Base-by-base conservation (phyloP, 1,140 invertebrate species). In the Dryas iulia region DNA sequence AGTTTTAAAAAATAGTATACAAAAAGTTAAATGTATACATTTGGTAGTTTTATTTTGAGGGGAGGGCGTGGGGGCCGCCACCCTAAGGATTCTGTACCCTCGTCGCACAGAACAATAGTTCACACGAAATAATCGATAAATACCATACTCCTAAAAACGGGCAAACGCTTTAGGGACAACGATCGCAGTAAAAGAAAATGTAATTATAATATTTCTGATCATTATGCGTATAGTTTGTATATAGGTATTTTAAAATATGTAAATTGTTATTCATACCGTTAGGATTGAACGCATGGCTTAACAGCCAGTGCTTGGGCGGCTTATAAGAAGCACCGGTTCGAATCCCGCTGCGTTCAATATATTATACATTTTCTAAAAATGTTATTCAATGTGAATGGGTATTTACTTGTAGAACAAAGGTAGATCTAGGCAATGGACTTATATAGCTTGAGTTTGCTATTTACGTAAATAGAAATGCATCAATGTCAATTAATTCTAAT, bases 111-210 rank as follows among this genome's bases (percentile, higher is more conserved):
- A 81, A 90, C 87, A 90, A 88, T 87, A 88, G 84, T 84, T 83
- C 83, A 84, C 83, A 83, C 72, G 74, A 79, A 87, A 81, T 80
- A 87, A 88, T 90, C 87, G 77, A 90, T 90, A 90, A 69, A 59
- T 69, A 62, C 68, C 69, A 56, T 62, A 66, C 11, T 60, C 18
- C 28, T 33, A 56, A 56, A 60, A n/a, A 60, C 53, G 10, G 18
- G 39, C 7, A 25, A 28, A 33, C n/a, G 31, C 14, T 47, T 47
- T 47, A 47, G 39, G 39, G 39, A 47, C 39, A 47, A 2, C n/a
- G 3, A 14, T 18, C 39, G 21, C 18, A 10, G 39, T 10, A 21
- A 1, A 18, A 47, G 6, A 1, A 47, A 47, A 18, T 47, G 33
- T 39, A 18, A 39, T 39, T 39, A 39, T 14, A n/a, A 39, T 14